Base-by-base conservation (phyloP, 2,888 invertebrate genomes). In the Galerucella nymphaeae region DNA sequence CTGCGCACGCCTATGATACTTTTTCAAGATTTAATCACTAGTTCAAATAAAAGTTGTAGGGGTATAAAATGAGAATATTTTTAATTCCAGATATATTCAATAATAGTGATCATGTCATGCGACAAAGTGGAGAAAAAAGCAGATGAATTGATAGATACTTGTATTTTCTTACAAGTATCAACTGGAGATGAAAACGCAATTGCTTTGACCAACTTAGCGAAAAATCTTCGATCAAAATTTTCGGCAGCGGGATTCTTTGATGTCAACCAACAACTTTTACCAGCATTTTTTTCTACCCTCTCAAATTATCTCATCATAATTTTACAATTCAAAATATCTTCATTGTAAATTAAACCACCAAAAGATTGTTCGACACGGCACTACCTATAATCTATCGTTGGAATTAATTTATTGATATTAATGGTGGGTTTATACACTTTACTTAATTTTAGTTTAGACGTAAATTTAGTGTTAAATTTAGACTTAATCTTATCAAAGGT, bases 221-320 rank as follows among this genome's bases (percentile, higher is more conserved):
- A 67, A 23, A 48, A 59, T 30, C 38, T 67, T 8, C 58, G 41
- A 42, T 59, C 67, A 16, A 67, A 58, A 59, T 67, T 67, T 59
- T 67, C 67, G 13, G 67, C 67, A n/a, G 59, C 59, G 1, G 67
- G 67, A 30, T 67, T 67, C 48, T 67, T 67, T 18, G 67, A 67
- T 13, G 38, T 67, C 23, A 67, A 67, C 48, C 67, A 67, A 59
- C 42, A 20, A 41, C 13, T 67, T 11, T 23, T 67, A n/a, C 67
- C 67, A 10, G 59, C 59, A 11, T 59, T 67, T 10, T 45, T 67
- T 23, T 67, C 67, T 14, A 59, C 45, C 14, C 45, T 67, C 1
- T 67, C 67, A 11, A 67, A 58, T 23, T 67, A 67, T 59, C 48
- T 67, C n/a, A 67, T 67, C 16, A 67, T 67, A n/a, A 67, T 67